phyloP scores from a whole-genome alignment of 2,113 vertebrate species.

The Callocephalon fimbriatum region DNA sequence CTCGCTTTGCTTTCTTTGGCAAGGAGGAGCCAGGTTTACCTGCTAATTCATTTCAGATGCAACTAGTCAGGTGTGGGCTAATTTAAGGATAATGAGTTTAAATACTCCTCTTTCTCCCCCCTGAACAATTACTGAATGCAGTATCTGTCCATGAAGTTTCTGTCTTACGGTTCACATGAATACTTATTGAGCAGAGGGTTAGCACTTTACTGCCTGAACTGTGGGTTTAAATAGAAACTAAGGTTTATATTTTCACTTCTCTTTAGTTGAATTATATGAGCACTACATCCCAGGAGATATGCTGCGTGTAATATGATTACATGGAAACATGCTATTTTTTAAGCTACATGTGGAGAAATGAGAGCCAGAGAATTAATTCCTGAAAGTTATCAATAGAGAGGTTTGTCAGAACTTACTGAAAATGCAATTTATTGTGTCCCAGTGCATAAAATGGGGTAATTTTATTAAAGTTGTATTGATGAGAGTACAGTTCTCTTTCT shows the following conservation, averaged over 20 bases:
- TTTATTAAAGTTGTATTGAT: background rate
- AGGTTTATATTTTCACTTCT: background rate
- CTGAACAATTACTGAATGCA: background rate
- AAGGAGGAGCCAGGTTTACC: background rate
- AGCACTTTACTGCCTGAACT: background rate
- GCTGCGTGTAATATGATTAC: background rate
- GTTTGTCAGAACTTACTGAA: background rate
- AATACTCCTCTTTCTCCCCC: accelerated
- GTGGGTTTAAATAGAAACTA: background rate
- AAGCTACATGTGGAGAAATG: background rate
- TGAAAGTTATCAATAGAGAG: background rate
- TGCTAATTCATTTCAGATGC: background rate
- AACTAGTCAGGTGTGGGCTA: background rate
- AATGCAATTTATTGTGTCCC: background rate
- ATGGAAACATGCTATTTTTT: background rate
- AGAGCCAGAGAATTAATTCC: background rate
- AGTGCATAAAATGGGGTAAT: background rate
- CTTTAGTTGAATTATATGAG: background rate
- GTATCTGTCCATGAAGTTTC: background rate
- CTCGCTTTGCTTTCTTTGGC: background rate
- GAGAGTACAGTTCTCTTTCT: background rate
- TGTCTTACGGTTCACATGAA: background rate
- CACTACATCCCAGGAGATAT: background rate
- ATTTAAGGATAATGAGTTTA: background rate
- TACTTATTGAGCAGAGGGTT: background rate